These are phyloP conservation scores for Micromussa lordhowensis DNA, from an alignment of 92 coral and sea anemone genomes.

Conservation along the genomic window DNA sequence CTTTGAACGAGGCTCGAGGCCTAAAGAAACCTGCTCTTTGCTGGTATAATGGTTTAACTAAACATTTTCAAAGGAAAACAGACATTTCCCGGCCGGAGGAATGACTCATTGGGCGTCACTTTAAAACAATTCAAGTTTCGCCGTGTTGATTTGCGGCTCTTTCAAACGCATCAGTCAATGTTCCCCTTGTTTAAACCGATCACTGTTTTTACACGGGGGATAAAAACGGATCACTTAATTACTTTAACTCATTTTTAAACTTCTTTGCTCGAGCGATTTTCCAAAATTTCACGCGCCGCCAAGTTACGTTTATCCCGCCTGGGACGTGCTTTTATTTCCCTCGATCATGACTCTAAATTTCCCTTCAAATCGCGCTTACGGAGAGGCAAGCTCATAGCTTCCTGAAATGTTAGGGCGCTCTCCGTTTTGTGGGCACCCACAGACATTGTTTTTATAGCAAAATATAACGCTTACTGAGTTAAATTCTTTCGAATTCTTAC, in stretches of 20 bases:
- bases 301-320: neutral
- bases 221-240: slow-evolving; percentile 42
- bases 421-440: neutral
- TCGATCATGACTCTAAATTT: neutral
- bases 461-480: neutral
- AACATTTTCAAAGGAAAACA: slow-evolving; percentile 77
- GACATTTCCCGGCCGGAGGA: slow-evolving; percentile 21
- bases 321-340: neutral
- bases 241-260: slow-evolving; percentile 26
- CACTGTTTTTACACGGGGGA: slow-evolving; percentile 36
- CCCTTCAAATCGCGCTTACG: neutral
- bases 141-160: slow-evolving; percentile 39
- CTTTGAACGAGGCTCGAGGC: slow-evolving; percentile 63
- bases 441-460: neutral
- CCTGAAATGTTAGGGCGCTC: neutral
- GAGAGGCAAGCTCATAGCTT: neutral
- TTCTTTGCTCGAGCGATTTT: slow-evolving; percentile 24
- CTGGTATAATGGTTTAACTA: slow-evolving; percentile 78
- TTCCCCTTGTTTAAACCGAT: slow-evolving; percentile 14
- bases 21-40: slow-evolving; percentile 54
- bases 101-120: neutral
- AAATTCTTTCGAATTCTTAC: neutral
- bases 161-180: slow-evolving; percentile 11
- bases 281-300: neutral
- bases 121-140: slow-evolving; percentile 15